Percentiles rank a stretch among this genome's conserved stretches.
These are phyloP conservation scores for Eutrigla gurnardus DNA, from an alignment of 2,797 vertebrate species.

Conservation along the genomic window DNA sequence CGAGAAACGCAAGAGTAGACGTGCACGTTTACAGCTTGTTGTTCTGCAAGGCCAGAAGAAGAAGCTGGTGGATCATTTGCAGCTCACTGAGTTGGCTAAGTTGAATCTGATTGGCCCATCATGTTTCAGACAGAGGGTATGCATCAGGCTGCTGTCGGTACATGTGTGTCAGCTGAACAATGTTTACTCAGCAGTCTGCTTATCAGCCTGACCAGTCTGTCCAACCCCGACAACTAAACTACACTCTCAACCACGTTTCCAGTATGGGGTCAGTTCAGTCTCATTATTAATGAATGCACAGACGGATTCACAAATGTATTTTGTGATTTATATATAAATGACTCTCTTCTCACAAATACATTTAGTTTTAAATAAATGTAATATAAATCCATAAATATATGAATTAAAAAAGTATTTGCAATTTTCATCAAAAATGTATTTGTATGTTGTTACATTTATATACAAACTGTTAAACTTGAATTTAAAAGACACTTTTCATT, in stretches of 20 bases:
- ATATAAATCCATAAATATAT: no score
- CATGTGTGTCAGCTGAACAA: no score
- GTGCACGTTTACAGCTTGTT: constrained; percentile 1
- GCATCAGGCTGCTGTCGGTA: no score
- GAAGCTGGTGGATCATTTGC: not conserved
- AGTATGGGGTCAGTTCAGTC: not conserved
- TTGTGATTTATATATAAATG: not conserved
- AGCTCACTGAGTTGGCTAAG: not conserved
- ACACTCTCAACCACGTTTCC: not conserved
- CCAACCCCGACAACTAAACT: no score
- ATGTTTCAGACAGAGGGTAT: not conserved
- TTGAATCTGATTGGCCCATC: constrained; percentile 5
- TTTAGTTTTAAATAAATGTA: not conserved
- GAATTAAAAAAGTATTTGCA: no score
- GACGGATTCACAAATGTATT: not conserved
- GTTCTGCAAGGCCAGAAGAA: not conserved
- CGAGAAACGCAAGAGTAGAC: not conserved
- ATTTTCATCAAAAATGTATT: not conserved
- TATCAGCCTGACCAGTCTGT: no score
- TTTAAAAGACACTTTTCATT: no score
- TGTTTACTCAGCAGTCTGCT: no score
- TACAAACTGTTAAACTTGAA: no score
- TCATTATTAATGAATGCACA: not conserved
- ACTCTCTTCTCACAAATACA: not conserved
- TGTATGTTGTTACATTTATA: not conserved